A percentile compares a stretch with the other conserved stretches of the same genome.
phyloP scores from a whole-genome alignment of 1,140 invertebrate genomes.

The Cyphomyrmex costatus region DNA sequence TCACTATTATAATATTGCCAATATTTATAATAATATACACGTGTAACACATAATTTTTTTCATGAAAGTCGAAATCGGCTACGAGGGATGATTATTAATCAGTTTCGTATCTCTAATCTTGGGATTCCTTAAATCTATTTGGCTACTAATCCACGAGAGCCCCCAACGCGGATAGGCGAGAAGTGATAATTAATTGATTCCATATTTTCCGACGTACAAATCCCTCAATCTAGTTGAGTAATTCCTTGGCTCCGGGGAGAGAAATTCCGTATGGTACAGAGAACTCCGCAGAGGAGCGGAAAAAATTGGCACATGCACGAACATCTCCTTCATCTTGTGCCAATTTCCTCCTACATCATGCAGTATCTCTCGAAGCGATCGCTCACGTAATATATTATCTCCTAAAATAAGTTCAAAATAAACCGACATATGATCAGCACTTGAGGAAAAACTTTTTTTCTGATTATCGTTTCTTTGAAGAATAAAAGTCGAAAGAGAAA shows the following conservation, averaged over 20 bases:
- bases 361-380: slow-evolving; percentile 1
- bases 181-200: slow-evolving; percentile 62
- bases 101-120: slow-evolving; percentile 20
- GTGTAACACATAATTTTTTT: background rate
- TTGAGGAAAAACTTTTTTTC: background rate
- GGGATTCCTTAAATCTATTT: slow-evolving; percentile 55
- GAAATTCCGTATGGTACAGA: background rate
- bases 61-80: background rate
- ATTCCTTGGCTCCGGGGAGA: slow-evolving; percentile 50
- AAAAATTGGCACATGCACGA: slow-evolving; percentile 51
- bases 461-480: slow-evolving; percentile 1
- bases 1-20: background rate
- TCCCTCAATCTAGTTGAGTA: slow-evolving; percentile 59
- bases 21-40: background rate
- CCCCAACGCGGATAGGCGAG: background rate
- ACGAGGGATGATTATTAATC: slow-evolving; percentile 27
- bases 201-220: slow-evolving; percentile 54
- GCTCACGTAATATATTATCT: background rate
- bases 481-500: slow-evolving; percentile 8
- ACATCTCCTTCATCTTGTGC: slow-evolving; percentile 43
- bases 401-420: slow-evolving; percentile 9
- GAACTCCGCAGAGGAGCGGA: slow-evolving; percentile 1
- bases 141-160: slow-evolving; percentile 30
- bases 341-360: slow-evolving; percentile 12
- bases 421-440: slow-evolving; percentile 12